These are phyloP conservation scores for Ethmia dodecea DNA, from an alignment of 2,888 invertebrate genomes.

Conservation along the genomic window DNA sequence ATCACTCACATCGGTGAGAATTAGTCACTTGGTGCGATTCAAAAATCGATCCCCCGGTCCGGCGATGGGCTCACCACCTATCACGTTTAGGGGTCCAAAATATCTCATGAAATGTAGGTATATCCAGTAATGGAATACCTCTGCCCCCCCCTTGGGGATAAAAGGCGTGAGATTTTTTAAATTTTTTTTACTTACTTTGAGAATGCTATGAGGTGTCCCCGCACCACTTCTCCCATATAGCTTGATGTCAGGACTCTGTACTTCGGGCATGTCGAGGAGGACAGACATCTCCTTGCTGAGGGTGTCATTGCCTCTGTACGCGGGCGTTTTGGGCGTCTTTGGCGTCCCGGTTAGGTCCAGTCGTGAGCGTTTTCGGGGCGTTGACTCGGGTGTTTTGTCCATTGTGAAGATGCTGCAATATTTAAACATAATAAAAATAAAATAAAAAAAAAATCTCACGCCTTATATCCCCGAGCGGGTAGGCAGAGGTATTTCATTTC, in stretches of 20 bases:
- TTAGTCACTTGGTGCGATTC: too few relatives aligned
- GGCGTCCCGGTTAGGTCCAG: constrained; percentile 36
- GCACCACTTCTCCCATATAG: constrained; percentile 36
- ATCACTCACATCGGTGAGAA: too few relatives aligned
- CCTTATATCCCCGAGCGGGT: too few relatives aligned
- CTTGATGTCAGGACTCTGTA: constrained; percentile 41
- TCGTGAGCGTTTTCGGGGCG: constrained; percentile 53
- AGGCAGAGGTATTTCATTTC: too few relatives aligned
- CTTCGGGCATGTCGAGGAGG: constrained; percentile 77
- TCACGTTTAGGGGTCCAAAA: too few relatives aligned
- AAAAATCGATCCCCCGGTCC: too few relatives aligned
- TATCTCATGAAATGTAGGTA: too few relatives aligned
- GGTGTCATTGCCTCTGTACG: constrained; percentile 27
- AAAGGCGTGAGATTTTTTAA: too few relatives aligned
- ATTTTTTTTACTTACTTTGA: constrained; percentile 68
- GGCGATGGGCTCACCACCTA: too few relatives aligned
- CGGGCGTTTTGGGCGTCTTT: constrained; percentile 30
- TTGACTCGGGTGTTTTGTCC: constrained; percentile 26
- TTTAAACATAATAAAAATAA: not conserved
- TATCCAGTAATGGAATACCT: too few relatives aligned
- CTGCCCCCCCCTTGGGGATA: too few relatives aligned
- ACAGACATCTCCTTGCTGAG: constrained; percentile 46
- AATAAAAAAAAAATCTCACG: too few relatives aligned
- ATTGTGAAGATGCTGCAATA: constrained; percentile 32
- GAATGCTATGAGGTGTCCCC: constrained; percentile 80